Base-by-base conservation (phyloP, 2,888 invertebrate genomes). In the Yponomeuta cagnagella region DNA sequence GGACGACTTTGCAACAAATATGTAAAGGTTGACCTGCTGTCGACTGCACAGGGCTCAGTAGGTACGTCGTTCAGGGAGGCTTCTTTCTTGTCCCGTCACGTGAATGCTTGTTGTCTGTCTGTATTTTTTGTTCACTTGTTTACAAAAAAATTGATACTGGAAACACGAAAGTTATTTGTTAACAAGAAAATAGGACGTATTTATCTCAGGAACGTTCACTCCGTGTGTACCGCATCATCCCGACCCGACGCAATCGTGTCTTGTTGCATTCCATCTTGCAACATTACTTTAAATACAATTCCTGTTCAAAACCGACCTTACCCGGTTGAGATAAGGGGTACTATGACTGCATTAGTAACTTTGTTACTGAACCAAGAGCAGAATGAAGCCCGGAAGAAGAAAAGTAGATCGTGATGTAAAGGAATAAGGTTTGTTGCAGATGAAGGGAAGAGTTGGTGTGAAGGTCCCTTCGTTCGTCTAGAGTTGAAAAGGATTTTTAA, bases 261-360 rank as follows among this genome's bases (percentile, higher is more conserved):
- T 58, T 15, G 52, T 58, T 58, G 52, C 52, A 58, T 58, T 58
- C 52, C 52, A 58, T 58, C 52, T 58, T 58, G 52, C 52, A 58
- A 15, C 15, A 5, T 58, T 58, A 58, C 52, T 58, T 12, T 58
- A 2, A 58, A 58, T 43, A 58, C 12, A 12, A 3, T 15, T 58
- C 15, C 1, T 15, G 8, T 15, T 58, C 12, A 58, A 58, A 58
- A 58, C 15, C 52, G 12, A 58, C 52, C 52, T 15, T 58, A 58
- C 1, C 15, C 12, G 15, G 15, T 58, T 12, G 15, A 12, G 15
- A 58, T 58, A 58, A 58, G 15, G 15, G 52, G 1, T 58, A 58
- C 15, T 15, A 58, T 5, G 52, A 58, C 52, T 15, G 5, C 15
- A 58, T 4, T 15, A 1, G 15, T 58, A 58, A 58, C 52, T 15